Evolutionary conservation across 92 coral and sea anemone species (phyloP).

Genomic region (Virgularia gustaviana): DNA sequence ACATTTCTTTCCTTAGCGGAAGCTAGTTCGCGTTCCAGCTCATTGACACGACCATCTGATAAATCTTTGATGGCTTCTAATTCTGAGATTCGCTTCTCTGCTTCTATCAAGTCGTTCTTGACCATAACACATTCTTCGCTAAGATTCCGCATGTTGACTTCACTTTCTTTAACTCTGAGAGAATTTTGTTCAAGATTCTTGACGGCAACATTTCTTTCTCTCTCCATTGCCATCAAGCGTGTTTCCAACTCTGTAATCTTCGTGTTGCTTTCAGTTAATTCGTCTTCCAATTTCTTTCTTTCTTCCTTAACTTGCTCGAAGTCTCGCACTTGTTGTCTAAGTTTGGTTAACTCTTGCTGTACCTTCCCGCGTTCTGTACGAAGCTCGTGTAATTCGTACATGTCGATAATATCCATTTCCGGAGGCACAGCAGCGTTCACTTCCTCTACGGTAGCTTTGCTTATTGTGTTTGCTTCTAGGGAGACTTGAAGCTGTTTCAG

Average conservation of each 20-base stretch:
- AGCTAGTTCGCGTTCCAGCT: conserved; percentile 13
- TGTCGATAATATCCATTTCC: neutral
- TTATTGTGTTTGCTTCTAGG: conserved; percentile 7
- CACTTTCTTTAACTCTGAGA: conserved; percentile 5
- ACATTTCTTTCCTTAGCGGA: conserved; percentile 24
- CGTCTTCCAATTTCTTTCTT: conserved; percentile 5
- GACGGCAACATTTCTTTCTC: conserved; percentile 26
- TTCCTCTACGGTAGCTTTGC: neutral
- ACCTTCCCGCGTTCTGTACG: conserved; percentile 1
- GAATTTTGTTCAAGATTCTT: conserved; percentile 18
- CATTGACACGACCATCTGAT: conserved; percentile 6
- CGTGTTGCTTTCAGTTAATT: conserved; percentile 31
- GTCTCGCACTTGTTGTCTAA: conserved; percentile 25
- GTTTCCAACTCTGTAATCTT: conserved; percentile 60
- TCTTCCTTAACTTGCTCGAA: conserved; percentile 11
- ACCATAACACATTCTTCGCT: conserved; percentile 15
- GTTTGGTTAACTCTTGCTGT: conserved; percentile 1
- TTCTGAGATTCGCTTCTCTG: conserved; percentile 30
- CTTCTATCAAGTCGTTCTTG: conserved; percentile 4
- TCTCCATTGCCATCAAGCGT: conserved; percentile 49
- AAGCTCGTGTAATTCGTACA: conserved; percentile 18
- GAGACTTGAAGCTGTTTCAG: conserved; percentile 13
- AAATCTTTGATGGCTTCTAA: conserved; percentile 2
- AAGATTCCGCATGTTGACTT: neutral
- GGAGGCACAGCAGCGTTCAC: neutral